Percentiles rank a stretch among this genome's conserved stretches.
Conservation (phyloP, 2,888 invertebrate genomes). For the Apocheima hispidaria region DNA sequence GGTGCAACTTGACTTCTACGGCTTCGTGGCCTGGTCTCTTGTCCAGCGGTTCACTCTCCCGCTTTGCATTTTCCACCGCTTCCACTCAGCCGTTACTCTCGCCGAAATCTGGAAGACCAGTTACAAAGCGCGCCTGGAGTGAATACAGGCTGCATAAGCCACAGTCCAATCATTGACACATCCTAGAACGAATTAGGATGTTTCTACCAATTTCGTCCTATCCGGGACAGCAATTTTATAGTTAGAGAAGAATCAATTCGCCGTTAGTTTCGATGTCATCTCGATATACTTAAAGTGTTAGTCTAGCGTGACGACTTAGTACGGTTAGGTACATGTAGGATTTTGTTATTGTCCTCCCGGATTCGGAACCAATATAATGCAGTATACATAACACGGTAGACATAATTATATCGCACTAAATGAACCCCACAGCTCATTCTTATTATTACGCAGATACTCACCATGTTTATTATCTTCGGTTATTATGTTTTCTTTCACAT, state of each 20-base stretch:
- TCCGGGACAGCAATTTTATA: conserved; percentile 80
- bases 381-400: conserved; percentile 46
- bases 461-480: conserved; percentile 50
- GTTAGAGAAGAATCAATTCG: conserved; percentile 70
- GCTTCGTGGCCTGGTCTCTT: conserved; percentile 96
- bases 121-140: conserved; percentile 96
- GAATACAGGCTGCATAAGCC: conserved; percentile 69
- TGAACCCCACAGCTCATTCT: conserved; percentile 58
- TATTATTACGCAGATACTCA: conserved; percentile 56
- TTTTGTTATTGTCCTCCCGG: conserved; percentile 58
- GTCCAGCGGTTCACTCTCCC: conserved; percentile 97
- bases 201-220: conserved; percentile 75
- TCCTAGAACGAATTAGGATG: conserved; percentile 57
- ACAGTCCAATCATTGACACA: conserved; percentile 58
- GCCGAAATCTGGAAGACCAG: conserved; percentile 98
- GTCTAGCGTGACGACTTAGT: conserved; percentile 70
- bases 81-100: conserved; percentile 97
- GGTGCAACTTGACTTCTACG: conserved; percentile 96
- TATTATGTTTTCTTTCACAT: conserved; percentile 72
- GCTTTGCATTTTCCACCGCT: conserved; percentile 98
- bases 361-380: conserved; percentile 19
- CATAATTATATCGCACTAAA: conserved; percentile 48
- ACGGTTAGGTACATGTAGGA: conserved; percentile 47
- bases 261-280: conserved; percentile 72
- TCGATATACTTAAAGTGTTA: conserved; percentile 68